Conservation (phyloP, 2,797 vertebrate species). For the Monodelphis domestica region DNA sequence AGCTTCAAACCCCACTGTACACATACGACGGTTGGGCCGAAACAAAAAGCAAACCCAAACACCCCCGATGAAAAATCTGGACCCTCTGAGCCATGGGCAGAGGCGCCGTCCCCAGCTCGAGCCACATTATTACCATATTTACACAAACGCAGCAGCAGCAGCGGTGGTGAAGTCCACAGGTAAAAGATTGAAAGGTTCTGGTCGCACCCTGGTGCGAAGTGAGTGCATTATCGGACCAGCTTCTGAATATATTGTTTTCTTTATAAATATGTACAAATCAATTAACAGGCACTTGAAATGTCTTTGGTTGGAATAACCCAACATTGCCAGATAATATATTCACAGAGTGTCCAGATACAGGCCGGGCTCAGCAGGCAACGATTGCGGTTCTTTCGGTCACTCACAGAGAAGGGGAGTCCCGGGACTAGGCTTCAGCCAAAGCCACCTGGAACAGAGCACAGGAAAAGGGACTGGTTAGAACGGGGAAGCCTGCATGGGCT, state of each 20-base stretch:
- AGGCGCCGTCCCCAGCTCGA: slow-evolving; percentile 72
- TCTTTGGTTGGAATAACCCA: slow-evolving; percentile 99
- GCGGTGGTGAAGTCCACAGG: slow-evolving; percentile 74
- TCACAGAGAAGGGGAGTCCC: slow-evolving; percentile 70
- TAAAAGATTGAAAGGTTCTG: slow-evolving; percentile 66
- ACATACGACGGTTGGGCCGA: slow-evolving; percentile 57
- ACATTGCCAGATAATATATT: slow-evolving; percentile 95
- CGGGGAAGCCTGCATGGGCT: not conserved
- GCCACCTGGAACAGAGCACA: slow-evolving; percentile 88
- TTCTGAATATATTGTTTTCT: slow-evolving; percentile 79
- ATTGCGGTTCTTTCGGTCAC: slow-evolving; percentile 83
- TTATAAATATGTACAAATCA: slow-evolving; percentile 98
- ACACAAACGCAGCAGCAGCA: slow-evolving; percentile 74
- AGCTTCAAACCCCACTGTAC: slow-evolving; percentile 79
- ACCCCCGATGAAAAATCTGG: slow-evolving; percentile 44
- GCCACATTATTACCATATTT: slow-evolving; percentile 61
- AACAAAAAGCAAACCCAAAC: slow-evolving; percentile 68
- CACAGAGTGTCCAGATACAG: slow-evolving; percentile 91
- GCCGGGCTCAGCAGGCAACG: slow-evolving; percentile 93
- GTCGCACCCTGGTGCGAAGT: slow-evolving; percentile 77
- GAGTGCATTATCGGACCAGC: slow-evolving; percentile 85
- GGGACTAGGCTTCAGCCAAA: slow-evolving; percentile 93
- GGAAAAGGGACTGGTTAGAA: slow-evolving; percentile 2
- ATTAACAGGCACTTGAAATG: slow-evolving; percentile 99
- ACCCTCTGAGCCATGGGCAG: slow-evolving; percentile 70